Evolutionary conservation across 2,113 vertebrate species (phyloP), one percentile per base, ranked within the genome.

Genomic region (Platycercus adscitus): DNA sequence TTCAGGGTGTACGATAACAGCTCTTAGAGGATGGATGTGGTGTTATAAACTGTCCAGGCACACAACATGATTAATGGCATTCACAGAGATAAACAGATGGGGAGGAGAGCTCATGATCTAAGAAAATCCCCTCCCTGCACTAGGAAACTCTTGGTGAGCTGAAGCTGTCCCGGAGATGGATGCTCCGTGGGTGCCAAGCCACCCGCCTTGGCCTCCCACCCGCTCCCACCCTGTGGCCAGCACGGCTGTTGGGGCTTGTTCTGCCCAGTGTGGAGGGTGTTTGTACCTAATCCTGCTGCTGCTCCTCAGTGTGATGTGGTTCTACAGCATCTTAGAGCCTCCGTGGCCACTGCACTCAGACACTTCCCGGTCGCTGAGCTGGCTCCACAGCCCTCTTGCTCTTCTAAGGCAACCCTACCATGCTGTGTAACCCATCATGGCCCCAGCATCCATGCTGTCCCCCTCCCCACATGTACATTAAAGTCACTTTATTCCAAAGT

Each of bases 1-100:
- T 91, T 96, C 73, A 8, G 95, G 72, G 72, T 82, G 91, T 46
- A 64, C 6, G 83, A 94, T 93, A 96, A 92, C 91, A 69, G 92
- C 93, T 95, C 95, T 65, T 94, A 76, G 80, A 95, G 93, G 93
- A 97, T 96, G 93, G 95, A 96, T 95, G 92, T 64, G 95, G 93
- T 97, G 95, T 76, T 95, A 93, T 64, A 91, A 97, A 69, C 92
- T 78, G 86, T 79, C 86, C 80, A 33, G 92, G 92, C 95, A 72
- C 80, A 69, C 86, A 65, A 41, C 49, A 6, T 96, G 96, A 97
- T 96, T 94, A 96, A 97, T 96, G 93, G 88, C 29, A 86, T 95
- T 92, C 95, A 72, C 25, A 26, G 93, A 92, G 95, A 96, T 96
- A 94, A 97, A 95, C 95, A 91, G 76, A 88, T 84, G 64, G 55